A percentile compares a stretch with the other conserved stretches of the same genome.
phyloP scores from a whole-genome alignment of 2,888 invertebrate genomes.

The Junonia oenone region DNA sequence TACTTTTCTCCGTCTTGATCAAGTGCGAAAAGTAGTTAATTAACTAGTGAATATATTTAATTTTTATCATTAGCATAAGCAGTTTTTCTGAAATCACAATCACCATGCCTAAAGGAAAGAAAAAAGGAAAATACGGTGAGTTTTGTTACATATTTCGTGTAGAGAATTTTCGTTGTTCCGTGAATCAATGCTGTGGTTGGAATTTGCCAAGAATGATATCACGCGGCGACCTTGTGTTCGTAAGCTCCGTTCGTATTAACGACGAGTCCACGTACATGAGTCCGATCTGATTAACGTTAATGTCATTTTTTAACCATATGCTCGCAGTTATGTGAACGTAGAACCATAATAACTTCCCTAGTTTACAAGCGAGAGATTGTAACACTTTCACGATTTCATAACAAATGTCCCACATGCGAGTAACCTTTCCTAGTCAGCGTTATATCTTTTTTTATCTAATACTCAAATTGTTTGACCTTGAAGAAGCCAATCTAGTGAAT shows the following conservation, averaged over 20 bases:
- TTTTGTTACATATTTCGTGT: slow-evolving; percentile 27
- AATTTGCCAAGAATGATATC: slow-evolving; percentile 63
- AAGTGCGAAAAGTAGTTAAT: slow-evolving; percentile 70
- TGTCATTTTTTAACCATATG: slow-evolving; percentile 44
- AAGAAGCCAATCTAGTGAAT: slow-evolving; percentile 9
- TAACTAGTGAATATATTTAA: slow-evolving; percentile 78
- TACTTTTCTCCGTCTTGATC: slow-evolving; percentile 91
- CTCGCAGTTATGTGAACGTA: slow-evolving; percentile 23
- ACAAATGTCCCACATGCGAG: slow-evolving; percentile 26
- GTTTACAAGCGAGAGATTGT: slow-evolving; percentile 25
- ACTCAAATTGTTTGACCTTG: slow-evolving; percentile 21
- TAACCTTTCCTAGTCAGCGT: slow-evolving; percentile 18
- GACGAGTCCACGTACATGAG: slow-evolving; percentile 53
- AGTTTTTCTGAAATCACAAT: slow-evolving; percentile 43
- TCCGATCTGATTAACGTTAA: slow-evolving; percentile 40
- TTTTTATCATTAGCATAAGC: slow-evolving; percentile 76
- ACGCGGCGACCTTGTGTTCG: slow-evolving; percentile 73
- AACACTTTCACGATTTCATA: slow-evolving; percentile 46
- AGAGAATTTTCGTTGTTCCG: slow-evolving; percentile 21
- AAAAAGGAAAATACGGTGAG: slow-evolving; percentile 87
- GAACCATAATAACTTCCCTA: slow-evolving; percentile 13
- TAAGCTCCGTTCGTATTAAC: slow-evolving; percentile 52
- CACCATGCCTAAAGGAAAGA: slow-evolving; percentile 88
- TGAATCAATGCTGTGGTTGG: slow-evolving; percentile 30
- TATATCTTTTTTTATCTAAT: background rate